These are phyloP conservation scores for Aegypius monachus DNA, from an alignment of 2,113 vertebrate species.

Conservation along the genomic window DNA sequence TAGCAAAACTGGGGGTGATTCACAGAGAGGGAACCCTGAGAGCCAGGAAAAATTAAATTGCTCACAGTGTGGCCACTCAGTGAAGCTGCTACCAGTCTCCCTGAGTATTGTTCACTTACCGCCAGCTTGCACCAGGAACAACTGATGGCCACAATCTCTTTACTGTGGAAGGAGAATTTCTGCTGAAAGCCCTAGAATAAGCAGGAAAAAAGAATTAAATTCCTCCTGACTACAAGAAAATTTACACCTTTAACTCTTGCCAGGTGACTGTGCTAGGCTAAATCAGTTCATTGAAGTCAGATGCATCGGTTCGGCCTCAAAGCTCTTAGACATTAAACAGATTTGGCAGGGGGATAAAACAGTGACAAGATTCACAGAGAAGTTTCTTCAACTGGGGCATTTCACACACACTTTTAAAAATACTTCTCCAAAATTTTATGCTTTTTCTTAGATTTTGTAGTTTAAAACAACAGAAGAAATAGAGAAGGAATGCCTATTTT, in stretches of 20 bases:
- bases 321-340: background rate
- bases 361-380: background rate
- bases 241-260: background rate
- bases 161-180: slow-evolving; percentile 97
- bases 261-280: background rate
- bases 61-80: too few relatives aligned
- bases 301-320: background rate
- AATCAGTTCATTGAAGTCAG: background rate
- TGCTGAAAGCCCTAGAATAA: slow-evolving; percentile 92
- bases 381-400: background rate
- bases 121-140: slow-evolving; percentile 99
- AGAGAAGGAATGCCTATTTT: background rate
- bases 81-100: background rate
- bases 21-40: background rate
- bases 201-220: background rate
- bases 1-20: background rate
- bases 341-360: background rate
- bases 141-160: slow-evolving; percentile 98
- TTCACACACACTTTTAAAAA: background rate
- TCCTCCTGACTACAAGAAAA: background rate
- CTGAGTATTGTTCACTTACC: slow-evolving; percentile 73
- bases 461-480: background rate
- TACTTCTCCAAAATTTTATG: background rate
- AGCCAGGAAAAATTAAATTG: background rate
- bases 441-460: background rate